Base-by-base conservation (phyloP, 1,140 invertebrate species). In the Zaprionus nigranus region DNA sequence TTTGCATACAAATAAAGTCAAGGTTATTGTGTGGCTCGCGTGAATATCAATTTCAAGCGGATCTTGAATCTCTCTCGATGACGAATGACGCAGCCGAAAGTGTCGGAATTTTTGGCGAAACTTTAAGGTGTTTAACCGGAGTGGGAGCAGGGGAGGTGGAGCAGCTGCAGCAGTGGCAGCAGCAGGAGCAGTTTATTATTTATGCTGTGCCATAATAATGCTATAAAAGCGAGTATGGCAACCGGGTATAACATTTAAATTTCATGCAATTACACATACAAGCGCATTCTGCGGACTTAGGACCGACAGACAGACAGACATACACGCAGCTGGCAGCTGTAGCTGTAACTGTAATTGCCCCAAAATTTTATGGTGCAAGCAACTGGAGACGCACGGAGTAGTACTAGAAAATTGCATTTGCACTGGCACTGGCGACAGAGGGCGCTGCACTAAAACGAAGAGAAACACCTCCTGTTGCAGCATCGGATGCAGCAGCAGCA, bases 391-490 rank as follows among this genome's bases (percentile, higher is more conserved):
- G 57, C 38, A 71, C 78, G 75, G 40, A 75, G 75, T 88, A 90
- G 75, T 88, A 88, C 85, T 78, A 88, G 84, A 84, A 74, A 88
- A 88, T 87, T 88, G 84, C 84, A 88, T 88, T 88, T 88, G 81
- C 68, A 57, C 66, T 66, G 43, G 43, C 68, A 74, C 73, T 67
- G 71, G 85, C 85, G 38, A 81, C 84, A 83, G 70, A 81, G 84
- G 84, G 81, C 81, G 81, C 78, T 84, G 85, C 78, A 88, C 71
- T 88, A 71, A 85, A 86, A 84, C 61, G 36, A 78, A 60, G 67
- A 20, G 51, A 70, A 43, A 43, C 28, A 56, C 15, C 60, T 75
- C n/a, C 59, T 30, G 53, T 59, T 49, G 66, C 73, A 63, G 28
- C 17, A 26, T 5, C n/a, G 26, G 20, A 30, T 12, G 24, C 30